Evolutionary conservation across 1,140 invertebrate species (phyloP), one percentile per base, ranked within the genome.

Genomic region (Leptonema lineaticorne): DNA sequence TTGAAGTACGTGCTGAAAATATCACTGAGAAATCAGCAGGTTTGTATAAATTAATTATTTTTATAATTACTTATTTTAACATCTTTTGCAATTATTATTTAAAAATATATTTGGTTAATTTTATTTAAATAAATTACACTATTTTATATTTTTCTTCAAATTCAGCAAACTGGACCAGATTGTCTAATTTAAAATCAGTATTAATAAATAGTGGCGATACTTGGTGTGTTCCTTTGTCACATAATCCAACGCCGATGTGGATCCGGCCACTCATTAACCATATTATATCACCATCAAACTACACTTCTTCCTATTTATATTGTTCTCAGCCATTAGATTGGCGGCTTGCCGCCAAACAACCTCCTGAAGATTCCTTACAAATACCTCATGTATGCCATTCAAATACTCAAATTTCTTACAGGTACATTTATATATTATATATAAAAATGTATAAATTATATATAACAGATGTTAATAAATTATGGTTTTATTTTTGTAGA

Each of bases 1-100:
- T 95, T 9, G 90, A 93, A 74, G 78, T 83, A 66, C 75, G 69
- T 8, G 67, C 70, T 28, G 70, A 72, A 48, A 73, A 73, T 56
- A 63, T 73, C 45, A 24, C 63, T 1, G 22, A 48, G 9, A 73
- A 73, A 62, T 65, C 24, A 16, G 45, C 66, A 27, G 41, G 71
- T 72, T 63, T 63, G 26, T 48, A 4, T 11, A 41, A 41, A 14
- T 2, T 11, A n/a, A n/a, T n/a, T n/a, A n/a, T n/a, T n/a, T 20
- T 37, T 9, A 62, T 33, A 22, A 33, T 7, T 9, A 50, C 18
- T 50, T 50, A 9, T 50, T 50, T 6, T 50, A 14, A 14, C 18
- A 50, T 50, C 18, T 11, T 50, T 7, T 6, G 18, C 18, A 9
- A 50, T 50, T 9, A 9, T 9, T 7, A 9, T 18, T 9, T 50